Evolutionary conservation across 2,797 vertebrate species (phyloP), one percentile per base, ranked within the genome.

Genomic region (Haliaeetus vocifer): DNA sequence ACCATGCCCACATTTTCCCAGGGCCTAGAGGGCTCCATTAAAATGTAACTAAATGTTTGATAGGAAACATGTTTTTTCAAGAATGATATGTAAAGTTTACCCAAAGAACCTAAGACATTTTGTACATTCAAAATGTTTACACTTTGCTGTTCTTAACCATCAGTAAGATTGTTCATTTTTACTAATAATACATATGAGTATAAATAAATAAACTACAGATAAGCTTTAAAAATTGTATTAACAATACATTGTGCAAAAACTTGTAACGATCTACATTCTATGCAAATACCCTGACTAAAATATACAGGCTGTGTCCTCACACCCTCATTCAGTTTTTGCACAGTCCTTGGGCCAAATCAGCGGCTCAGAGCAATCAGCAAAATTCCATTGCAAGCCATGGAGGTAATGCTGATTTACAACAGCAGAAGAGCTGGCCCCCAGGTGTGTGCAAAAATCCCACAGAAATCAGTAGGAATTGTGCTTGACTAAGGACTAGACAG

Each of bases 231-330:
- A 97, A 97, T 77, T 91, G 91, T 97, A 97, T 98, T 97, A 97
- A 98, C 97, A 97, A 97, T 97, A 98, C 93, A 53, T 96, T 98
- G 97, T 98, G 97, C 98, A 98, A 98, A 98, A 98, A 97, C 96
- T 96, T 61, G 45, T 97, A 97, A 98, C 95, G 20, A 97, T 92
- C 98, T 98, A 98, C 97, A 98, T 98, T 98, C 98, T 98, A 98
- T 97, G 98, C 97, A 97, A 98, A 98, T 98, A 98, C 97, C 98
- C 98, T 97, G 97, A 98, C 97, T 97, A 98, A 97, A 97, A 96
- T 97, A 97, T 96, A 97, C 96, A 97, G 87, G 86, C 96, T 89
- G 94, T 95, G 96, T 96, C 90, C 92, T 94, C 71, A 88, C 80
- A 97, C 91, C 92, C 93, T 95, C 93, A 70, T 89, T 74, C 90